Base-by-base conservation (phyloP, 2,888 invertebrate genomes). In the Napeogenes sylphis region DNA sequence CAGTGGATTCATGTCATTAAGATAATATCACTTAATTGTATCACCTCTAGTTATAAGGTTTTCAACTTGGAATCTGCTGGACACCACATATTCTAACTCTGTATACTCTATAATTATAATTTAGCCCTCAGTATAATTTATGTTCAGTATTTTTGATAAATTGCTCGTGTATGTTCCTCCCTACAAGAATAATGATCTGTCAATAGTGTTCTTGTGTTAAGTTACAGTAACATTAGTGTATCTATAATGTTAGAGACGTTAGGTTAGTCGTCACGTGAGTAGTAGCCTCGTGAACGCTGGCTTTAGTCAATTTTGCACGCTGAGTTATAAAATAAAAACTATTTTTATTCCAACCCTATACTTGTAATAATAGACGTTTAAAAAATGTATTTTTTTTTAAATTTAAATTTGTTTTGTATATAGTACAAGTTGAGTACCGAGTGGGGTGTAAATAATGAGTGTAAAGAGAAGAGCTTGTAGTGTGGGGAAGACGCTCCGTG, bases 391-490 rank as follows among this genome's bases (percentile, higher is more conserved):
- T 87, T 89, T 88, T 88, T 30, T 30, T 30, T n/a, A n/a, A 73
- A 76, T 79, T 78, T 21, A 21, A 71, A 76, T 85, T 86, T 86
- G 88, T 87, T 88, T 89, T 90, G 90, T 90, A 90, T 87, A 90
- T 90, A 90, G 90, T 89, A 90, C 88, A 90, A 88, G 88, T 87
- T 84, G 87, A 84, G 81, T 80, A 80, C 80, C 57, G 81, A 78
- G 86, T 76, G 82, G 82, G 80, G 80, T 90, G 89, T 89, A 88
- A 77, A 89, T 88, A 88, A 79, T 78, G 81, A 81, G 80, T 80
- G 65, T 66, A 63, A 59, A 58, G 81, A 75, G 71, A 76, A 75
- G 74, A 76, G 76, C 78, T 73, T 71, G 69, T 65, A 69, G 74
- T 73, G 71, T 74, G 67, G 75, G 75, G 73, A 72, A 58, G 62